Base-by-base conservation (phyloP, 2,113 vertebrate genomes). In the Gulo gulo region DNA sequence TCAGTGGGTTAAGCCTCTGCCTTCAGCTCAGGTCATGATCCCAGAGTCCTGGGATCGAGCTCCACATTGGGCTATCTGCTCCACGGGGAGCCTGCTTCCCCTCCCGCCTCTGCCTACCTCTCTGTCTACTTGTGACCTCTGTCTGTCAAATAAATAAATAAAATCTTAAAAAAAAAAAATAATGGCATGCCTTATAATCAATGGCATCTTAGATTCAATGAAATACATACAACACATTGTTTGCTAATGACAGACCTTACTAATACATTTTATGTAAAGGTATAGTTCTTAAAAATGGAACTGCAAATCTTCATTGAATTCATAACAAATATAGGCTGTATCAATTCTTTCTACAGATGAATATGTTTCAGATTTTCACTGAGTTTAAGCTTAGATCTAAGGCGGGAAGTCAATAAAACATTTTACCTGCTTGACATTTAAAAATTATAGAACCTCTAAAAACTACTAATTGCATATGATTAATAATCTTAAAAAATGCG, bases 381-480 rank as follows among this genome's bases (percentile, higher is more conserved):
- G 47, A 90, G 61, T 92, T 90, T 92, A 69, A 76, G 84, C 87
- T 96, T 92, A 83, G 23, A 82, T 83, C 5, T 39, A 95, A 78
- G 39, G 36, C 89, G 26, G 92, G 36, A 96, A 94, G 92, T 94
- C 36, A 63, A 26, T 79, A 87, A 79, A 76, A 82, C 31, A 24
- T 61, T 74, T 93, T 93, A 82, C 34, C 31, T 93, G 18, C 34
- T 73, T 71, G 50, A 23, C n/a, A 90, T 97, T 89, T 42, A 87
- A 94, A 93, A 95, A 91, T 16, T 45, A 85, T 14, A 91, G 42
- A 93, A 81, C 5, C 55, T 93, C 87, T 9, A 73, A 1, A 71
- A 10, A 67, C 78, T 78, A 83, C 18, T 88, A 96, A 80, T 71
- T 26, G 55, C 6, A 39, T 85, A 88, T 31, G 65, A 69, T 91